phyloP scores from a whole-genome alignment of 2,888 invertebrate genomes.

The Rambutsinella grinnellia region DNA sequence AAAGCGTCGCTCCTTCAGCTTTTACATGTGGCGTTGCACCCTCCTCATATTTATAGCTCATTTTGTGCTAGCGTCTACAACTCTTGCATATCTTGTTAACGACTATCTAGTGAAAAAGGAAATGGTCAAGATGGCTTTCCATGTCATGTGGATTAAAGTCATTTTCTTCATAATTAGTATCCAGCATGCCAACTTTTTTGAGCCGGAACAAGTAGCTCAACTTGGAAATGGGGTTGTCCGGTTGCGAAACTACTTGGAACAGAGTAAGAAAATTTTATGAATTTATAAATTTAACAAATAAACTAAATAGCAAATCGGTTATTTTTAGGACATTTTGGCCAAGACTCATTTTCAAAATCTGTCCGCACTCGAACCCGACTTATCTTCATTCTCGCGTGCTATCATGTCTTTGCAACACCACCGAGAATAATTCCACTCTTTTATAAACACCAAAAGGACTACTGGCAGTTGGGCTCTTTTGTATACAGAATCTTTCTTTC shows the following conservation, averaged over 20 bases:
- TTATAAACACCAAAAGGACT: background rate
- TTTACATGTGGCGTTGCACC: background rate
- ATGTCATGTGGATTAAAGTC: conserved; percentile 1
- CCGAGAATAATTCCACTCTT: background rate
- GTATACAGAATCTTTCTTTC: background rate
- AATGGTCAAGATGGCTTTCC: background rate
- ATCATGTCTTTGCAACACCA: background rate
- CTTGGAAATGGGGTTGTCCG: conserved; percentile 8
- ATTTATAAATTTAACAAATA: background rate
- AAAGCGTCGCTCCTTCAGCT: background rate
- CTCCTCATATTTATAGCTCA: background rate
- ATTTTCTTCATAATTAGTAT: background rate
- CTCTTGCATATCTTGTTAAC: too few relatives aligned
- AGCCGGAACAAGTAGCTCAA: conserved; percentile 1
- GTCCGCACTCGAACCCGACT: conserved; percentile 1
- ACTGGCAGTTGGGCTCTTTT: conserved; percentile 23
- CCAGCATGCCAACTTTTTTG: background rate
- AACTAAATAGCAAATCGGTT: background rate
- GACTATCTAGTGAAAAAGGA: background rate
- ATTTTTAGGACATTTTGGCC: conserved; percentile 18
- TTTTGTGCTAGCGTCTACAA: background rate
- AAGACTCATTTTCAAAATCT: conserved; percentile 1
- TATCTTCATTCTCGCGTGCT: background rate
- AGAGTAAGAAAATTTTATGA: conserved; percentile 6
- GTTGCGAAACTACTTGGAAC: conserved; percentile 7